A percentile compares a stretch with the other conserved stretches of the same genome.
Evolutionary conservation across 2,113 vertebrate genomes (phyloP).

Genomic region (Toxostoma redivivum): DNA sequence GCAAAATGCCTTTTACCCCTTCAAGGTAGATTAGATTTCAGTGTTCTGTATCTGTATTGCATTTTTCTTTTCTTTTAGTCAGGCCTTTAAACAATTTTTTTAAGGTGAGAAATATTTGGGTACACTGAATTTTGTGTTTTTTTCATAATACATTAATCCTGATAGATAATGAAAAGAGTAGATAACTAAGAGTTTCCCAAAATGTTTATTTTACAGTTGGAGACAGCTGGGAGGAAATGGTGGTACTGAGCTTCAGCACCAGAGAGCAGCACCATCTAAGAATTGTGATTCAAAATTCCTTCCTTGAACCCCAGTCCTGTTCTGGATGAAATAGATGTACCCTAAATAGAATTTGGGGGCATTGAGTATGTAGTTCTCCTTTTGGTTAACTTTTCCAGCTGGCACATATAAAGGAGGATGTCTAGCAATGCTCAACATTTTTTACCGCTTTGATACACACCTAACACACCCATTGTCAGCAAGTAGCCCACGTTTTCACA

Average conservation of each 20-base stretch:
- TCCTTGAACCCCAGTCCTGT: background rate
- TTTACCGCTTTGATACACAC: background rate
- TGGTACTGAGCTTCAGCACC: slow-evolving; percentile 56
- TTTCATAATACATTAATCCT: background rate
- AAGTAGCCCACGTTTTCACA: background rate
- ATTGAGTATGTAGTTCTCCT: background rate
- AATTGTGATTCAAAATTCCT: background rate
- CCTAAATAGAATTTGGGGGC: background rate
- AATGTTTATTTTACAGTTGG: background rate
- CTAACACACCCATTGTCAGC: background rate
- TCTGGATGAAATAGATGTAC: background rate
- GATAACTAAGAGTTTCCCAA: background rate
- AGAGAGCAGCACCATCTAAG: slow-evolving; percentile 62
- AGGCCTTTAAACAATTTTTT: background rate
- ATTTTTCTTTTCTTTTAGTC: background rate
- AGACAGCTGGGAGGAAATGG: background rate
- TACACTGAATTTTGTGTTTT: background rate
- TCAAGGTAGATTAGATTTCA: background rate
- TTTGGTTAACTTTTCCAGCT: background rate
- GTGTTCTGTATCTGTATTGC: background rate
- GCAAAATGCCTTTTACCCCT: background rate
- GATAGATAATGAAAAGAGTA: background rate
- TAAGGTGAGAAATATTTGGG: background rate
- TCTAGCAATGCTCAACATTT: accelerated
- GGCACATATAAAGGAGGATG: background rate